Evolutionary conservation across 1,140 invertebrate genomes (phyloP).

Genomic region (Ceratitis capitata): DNA sequence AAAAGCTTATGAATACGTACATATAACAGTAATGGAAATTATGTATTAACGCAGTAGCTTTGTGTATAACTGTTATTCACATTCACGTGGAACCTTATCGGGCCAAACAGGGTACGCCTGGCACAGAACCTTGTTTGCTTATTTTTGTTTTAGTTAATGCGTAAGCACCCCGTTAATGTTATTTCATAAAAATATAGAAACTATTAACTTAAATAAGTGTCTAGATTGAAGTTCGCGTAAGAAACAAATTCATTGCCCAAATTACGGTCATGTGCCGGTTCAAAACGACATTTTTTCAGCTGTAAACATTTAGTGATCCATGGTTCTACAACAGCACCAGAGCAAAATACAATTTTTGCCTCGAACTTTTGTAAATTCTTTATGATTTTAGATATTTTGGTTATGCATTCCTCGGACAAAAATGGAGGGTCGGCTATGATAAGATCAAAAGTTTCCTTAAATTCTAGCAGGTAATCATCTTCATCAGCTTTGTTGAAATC

Average conservation of each 20-base stretch:
- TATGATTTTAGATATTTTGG: conserved; percentile 83
- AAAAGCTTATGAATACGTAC: not conserved
- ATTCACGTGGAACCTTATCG: too few relatives aligned
- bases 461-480: conserved; percentile 72
- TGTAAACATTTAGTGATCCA: conserved; percentile 73
- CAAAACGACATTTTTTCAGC: conserved; percentile 76
- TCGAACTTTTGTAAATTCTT: conserved; percentile 76
- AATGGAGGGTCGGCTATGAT: conserved; percentile 95
- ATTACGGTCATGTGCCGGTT: conserved; percentile 86
- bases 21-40: not conserved
- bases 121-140: too few relatives aligned
- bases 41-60: not conserved
- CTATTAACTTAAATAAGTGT: conserved; percentile 60
- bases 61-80: too few relatives aligned
- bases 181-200: not conserved
- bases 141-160: too few relatives aligned
- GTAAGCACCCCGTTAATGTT: not conserved
- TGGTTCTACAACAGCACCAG: conserved; percentile 84
- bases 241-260: conserved; percentile 92
- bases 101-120: too few relatives aligned
- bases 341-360: conserved; percentile 86
- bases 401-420: conserved; percentile 90
- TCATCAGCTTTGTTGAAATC: conserved; percentile 83
- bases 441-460: conserved; percentile 77
- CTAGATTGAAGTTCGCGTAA: conserved; percentile 86